Evolutionary conservation across 2,113 vertebrate genomes (phyloP).

Genomic region (Ellobius talpinus): DNA sequence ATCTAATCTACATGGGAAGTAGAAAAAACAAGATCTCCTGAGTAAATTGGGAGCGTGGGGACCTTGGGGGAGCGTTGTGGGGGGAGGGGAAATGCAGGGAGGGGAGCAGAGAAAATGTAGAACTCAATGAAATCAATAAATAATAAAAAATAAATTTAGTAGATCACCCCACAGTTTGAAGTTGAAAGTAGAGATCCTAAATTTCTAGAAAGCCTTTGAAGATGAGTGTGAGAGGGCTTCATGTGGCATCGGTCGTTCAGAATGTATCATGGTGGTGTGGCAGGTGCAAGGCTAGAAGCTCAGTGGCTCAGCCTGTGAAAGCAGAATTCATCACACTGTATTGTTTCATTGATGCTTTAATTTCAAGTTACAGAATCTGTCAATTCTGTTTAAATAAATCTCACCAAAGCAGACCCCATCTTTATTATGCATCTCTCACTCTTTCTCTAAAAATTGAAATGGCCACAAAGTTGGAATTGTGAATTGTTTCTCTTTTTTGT

Average conservation of each 20-base stretch:
- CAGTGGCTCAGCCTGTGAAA: not conserved
- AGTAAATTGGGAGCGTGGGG: too few relatives aligned
- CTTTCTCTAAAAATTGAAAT: not conserved
- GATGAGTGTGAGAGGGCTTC: not conserved
- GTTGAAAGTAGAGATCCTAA: conserved; percentile 54
- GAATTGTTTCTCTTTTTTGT: not conserved
- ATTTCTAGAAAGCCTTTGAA: conserved; percentile 63
- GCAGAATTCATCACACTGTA: not conserved
- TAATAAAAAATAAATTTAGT: not conserved
- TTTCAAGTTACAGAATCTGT: conserved; percentile 49
- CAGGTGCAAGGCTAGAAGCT: not conserved
- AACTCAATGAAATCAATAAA: too few relatives aligned
- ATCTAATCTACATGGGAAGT: too few relatives aligned
- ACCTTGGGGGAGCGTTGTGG: too few relatives aligned
- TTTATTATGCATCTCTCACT: not conserved
- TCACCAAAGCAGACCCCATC: not conserved
- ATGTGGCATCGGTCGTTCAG: not conserved
- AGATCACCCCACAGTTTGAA: conserved; percentile 2
- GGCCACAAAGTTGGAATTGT: conserved; percentile 24
- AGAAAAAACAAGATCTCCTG: too few relatives aligned
- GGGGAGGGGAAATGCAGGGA: too few relatives aligned
- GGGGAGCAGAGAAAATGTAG: too few relatives aligned
- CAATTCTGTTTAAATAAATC: conserved; percentile 52
- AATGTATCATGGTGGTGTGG: not conserved
- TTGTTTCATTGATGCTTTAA: not conserved